A percentile compares a stretch with the other conserved stretches of the same genome.
Evolutionary conservation across 1,140 invertebrate genomes (phyloP).

Genomic region (Ruditapes philippinarum): DNA sequence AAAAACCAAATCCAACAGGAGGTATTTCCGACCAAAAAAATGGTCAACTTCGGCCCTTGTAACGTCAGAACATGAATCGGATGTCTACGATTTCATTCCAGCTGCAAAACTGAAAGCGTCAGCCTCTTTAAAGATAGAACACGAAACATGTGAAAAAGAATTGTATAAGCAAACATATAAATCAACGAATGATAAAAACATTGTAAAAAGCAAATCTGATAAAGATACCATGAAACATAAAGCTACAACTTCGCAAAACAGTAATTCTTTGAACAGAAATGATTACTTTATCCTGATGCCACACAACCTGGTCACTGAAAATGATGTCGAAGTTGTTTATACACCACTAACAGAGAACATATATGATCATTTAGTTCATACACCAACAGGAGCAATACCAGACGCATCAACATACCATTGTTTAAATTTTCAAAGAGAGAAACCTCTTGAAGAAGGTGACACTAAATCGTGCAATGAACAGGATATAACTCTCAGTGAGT

Average conservation of each 20-base stretch:
- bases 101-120: neutral
- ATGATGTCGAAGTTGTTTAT: neutral
- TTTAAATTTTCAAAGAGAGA: neutral
- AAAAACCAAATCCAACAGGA: neutral
- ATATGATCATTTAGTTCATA: conserved; percentile 25
- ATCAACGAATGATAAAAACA: neutral
- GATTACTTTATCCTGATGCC: conserved; percentile 10
- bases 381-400: neutral
- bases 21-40: conserved; percentile 18
- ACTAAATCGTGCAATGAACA: too few species aligned
- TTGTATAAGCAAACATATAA: too few species aligned
- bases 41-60: neutral
- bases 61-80: neutral
- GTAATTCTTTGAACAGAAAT: neutral
- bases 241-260: neutral
- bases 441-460: too few species aligned
- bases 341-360: neutral
- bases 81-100: conserved; percentile 35
- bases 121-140: too few species aligned
- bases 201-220: neutral
- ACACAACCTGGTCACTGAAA: neutral
- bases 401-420: conserved; percentile 4
- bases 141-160: neutral
- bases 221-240: neutral
- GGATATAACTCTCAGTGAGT: too few species aligned